Evolutionary conservation across 2,797 vertebrate genomes (phyloP), one percentile per base, ranked within the genome.

Genomic region (Poecilia gillii): DNA sequence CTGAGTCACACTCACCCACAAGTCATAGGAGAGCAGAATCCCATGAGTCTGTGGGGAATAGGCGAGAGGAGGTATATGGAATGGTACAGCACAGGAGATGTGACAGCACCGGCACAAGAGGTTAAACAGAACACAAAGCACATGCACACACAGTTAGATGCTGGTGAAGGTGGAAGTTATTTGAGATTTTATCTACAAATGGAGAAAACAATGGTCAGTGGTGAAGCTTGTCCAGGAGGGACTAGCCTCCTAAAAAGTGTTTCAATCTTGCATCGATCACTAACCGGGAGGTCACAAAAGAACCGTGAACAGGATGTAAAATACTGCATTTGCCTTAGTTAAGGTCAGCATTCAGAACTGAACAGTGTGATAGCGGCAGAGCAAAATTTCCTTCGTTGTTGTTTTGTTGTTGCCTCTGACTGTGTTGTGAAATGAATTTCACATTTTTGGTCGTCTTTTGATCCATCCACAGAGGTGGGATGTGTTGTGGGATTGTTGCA

Each of bases 1-100:
- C 88, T 89, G 88, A 92, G 90, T 93, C 89, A 94, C 90, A 95
- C 96, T 96, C 95, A 96, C 96, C 96, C 95, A 92, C 93, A 94
- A 92, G 90, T 95, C 88, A 96, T 87, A 92, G 95, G 94, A 89
- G 94, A 93, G 93, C 95, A 96, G 94, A 96, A 86, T 93, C 94
- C 94, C 89, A 95, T 93, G 92, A 96, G 94, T 93, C 96, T 96
- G 94, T 88, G 90, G 84, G 87, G 85, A 70, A 87, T 71, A 91
- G 87, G 90, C 86, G 85, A 90, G 84, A 84, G 85, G 78, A 84
- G 85, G 78, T 84, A 91, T 85, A 91, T 90, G 90, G 80, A 82
- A 90, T 85, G 88, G 87, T 64, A 85, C 72, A 72, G 76, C 82
- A 92, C n/a, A 78, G 81, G 76, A 92, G 81, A 89, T 77, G 78